A percentile compares a stretch with the other conserved stretches of the same genome.
These are phyloP conservation scores for Gymnopithys bicolor DNA, from an alignment of 2,797 vertebrate genomes.

Conservation along the genomic window DNA sequence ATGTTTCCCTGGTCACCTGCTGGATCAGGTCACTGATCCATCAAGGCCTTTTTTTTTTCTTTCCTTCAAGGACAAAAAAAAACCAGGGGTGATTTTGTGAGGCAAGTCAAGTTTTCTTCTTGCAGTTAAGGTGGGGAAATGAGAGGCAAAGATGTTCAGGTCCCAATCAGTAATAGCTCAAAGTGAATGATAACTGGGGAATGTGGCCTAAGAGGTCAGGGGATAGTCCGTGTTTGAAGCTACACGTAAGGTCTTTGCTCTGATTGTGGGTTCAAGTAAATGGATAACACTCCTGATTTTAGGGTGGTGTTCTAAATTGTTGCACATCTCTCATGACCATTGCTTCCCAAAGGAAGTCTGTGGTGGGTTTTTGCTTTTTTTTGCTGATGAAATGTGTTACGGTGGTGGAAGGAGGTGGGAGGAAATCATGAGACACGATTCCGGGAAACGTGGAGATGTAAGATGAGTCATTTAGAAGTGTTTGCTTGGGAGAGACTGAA, in stretches of 20 bases:
- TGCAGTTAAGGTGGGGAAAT: neutral
- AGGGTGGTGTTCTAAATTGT: neutral
- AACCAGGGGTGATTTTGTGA: neutral
- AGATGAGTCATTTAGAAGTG: neutral
- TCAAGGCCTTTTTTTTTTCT: neutral
- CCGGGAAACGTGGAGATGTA: neutral
- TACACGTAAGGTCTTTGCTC: neutral
- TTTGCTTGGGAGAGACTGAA: neutral
- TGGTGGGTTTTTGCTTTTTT: neutral
- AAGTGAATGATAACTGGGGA: neutral
- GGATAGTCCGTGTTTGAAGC: neutral
- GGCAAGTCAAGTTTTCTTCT: neutral
- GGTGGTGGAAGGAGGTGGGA: constrained; percentile 9
- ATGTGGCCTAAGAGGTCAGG: neutral
- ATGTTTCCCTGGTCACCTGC: neutral
- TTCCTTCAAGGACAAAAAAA: neutral
- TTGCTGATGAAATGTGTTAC: neutral
- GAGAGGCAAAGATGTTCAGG: neutral
- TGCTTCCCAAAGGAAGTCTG: neutral
- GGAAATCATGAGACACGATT: neutral
- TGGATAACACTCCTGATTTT: neutral
- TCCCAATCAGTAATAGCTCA: neutral
- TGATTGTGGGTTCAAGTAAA: neutral
- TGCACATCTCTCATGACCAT: neutral
- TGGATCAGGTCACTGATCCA: neutral